These are phyloP conservation scores for Drosophila micromelanica DNA, from an alignment of 1,140 invertebrate genomes.

Conservation along the genomic window DNA sequence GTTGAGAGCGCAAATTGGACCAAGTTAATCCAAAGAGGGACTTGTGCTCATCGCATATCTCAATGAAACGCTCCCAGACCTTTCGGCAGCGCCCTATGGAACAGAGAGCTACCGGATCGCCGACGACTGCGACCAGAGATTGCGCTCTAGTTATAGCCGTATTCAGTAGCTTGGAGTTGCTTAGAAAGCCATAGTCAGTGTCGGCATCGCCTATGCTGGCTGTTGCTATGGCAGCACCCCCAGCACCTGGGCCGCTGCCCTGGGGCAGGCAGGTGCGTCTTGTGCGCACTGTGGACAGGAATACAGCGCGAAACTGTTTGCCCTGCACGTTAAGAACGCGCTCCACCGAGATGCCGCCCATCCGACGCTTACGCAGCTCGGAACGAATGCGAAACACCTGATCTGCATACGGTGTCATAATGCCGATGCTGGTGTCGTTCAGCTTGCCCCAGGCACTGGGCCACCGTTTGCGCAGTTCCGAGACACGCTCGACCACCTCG, in stretches of 20 bases:
- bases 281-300: slow-evolving; percentile 93
- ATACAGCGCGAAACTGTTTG: slow-evolving; percentile 94
- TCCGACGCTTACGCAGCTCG: slow-evolving; percentile 90
- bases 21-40: slow-evolving; percentile 91
- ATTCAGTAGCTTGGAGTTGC: slow-evolving; percentile 93
- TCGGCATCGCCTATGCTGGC: slow-evolving; percentile 85
- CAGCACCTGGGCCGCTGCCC: slow-evolving; percentile 59
- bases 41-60: slow-evolving; percentile 90
- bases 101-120: slow-evolving; percentile 93
- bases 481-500: slow-evolving; percentile 90
- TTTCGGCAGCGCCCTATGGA: slow-evolving; percentile 93
- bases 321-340: slow-evolving; percentile 95
- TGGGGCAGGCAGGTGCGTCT: slow-evolving; percentile 88
- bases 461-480: slow-evolving; percentile 89
- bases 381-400: slow-evolving; percentile 90
- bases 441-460: slow-evolving; percentile 90
- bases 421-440: slow-evolving; percentile 91
- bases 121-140: slow-evolving; percentile 94
- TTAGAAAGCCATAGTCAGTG: slow-evolving; percentile 93
- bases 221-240: slow-evolving; percentile 32
- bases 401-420: slow-evolving; percentile 94
- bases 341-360: slow-evolving; percentile 93
- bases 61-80: slow-evolving; percentile 93
- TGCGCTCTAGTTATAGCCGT: slow-evolving; percentile 95
- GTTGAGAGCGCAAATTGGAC: slow-evolving; percentile 87